Evolutionary conservation across 2,113 vertebrate species (phyloP).

Genomic region (Shinisaurus crocodilurus): DNA sequence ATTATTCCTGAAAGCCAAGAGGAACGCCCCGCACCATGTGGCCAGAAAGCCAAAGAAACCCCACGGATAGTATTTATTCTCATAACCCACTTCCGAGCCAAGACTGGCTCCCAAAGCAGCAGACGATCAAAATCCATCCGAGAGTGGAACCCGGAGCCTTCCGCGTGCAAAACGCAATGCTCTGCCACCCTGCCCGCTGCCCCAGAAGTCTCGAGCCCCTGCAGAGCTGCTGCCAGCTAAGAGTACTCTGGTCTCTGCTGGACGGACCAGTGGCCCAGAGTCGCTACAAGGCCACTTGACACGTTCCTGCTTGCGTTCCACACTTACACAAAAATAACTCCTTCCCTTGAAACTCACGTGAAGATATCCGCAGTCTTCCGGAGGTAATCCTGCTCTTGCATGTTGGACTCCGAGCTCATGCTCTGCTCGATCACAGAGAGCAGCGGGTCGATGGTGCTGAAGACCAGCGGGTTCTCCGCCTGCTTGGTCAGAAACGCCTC

Average conservation of each 20-base stretch:
- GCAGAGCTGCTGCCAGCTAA: not conserved
- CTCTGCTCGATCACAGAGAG: slow-evolving; percentile 85
- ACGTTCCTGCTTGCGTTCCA: not conserved
- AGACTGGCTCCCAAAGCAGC: not conserved
- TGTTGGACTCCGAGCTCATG: slow-evolving; percentile 82
- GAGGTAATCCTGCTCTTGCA: slow-evolving; percentile 93
- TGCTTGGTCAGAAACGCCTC: slow-evolving; percentile 89
- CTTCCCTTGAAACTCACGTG: slow-evolving; percentile 76
- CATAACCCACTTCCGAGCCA: too few species aligned
- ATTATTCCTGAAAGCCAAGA: slow-evolving; percentile 80
- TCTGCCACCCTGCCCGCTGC: too few species aligned
- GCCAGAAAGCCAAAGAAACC: not conserved
- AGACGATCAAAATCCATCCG: not conserved
- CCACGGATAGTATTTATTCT: not conserved
- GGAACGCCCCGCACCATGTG: not conserved
- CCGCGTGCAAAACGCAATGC: too few species aligned
- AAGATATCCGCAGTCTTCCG: slow-evolving; percentile 91
- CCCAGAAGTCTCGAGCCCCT: not conserved
- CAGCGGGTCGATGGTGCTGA: slow-evolving; percentile 89
- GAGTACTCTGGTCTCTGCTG: not conserved
- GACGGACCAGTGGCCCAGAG: not conserved
- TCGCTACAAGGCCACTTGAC: not conserved
- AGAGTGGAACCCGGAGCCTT: too few species aligned
- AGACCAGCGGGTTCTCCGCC: slow-evolving; percentile 84
- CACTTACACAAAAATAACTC: not conserved